Conservation (phyloP, 2,797 vertebrate species). For the Allobates femoralis region DNA sequence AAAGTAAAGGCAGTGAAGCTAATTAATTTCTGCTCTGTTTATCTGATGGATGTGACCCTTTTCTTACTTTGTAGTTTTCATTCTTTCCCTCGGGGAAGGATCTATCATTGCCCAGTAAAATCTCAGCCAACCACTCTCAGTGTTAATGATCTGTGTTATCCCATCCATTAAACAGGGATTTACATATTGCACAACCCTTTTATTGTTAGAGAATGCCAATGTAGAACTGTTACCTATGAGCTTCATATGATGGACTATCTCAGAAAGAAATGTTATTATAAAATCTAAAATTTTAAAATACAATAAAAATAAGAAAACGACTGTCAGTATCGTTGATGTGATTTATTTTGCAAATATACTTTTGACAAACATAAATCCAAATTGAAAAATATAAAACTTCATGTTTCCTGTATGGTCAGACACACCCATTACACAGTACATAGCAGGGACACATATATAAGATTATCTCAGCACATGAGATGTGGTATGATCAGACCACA, state of each 20-base stretch:
- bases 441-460: too few relatives aligned
- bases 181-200: neutral
- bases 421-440: too few relatives aligned
- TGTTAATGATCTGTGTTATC: constrained; percentile 9
- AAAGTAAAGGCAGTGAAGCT: neutral
- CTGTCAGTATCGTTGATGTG: neutral
- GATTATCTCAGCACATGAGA: too few relatives aligned
- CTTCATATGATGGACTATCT: neutral
- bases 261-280: neutral
- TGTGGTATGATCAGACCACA: too few relatives aligned
- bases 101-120: neutral
- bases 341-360: neutral
- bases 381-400: too few relatives aligned
- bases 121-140: neutral
- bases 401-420: too few relatives aligned
- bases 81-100: neutral
- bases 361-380: too few relatives aligned
- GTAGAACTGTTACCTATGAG: neutral
- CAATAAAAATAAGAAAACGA: neutral
- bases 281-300: too few relatives aligned
- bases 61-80: neutral
- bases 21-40: constrained; percentile 21
- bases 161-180: neutral
- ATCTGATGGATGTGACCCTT: constrained; percentile 22
- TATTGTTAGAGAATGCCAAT: neutral